Evolutionary conservation across 1,140 invertebrate species (phyloP).

Genomic region (Drosophila tropicalis): DNA sequence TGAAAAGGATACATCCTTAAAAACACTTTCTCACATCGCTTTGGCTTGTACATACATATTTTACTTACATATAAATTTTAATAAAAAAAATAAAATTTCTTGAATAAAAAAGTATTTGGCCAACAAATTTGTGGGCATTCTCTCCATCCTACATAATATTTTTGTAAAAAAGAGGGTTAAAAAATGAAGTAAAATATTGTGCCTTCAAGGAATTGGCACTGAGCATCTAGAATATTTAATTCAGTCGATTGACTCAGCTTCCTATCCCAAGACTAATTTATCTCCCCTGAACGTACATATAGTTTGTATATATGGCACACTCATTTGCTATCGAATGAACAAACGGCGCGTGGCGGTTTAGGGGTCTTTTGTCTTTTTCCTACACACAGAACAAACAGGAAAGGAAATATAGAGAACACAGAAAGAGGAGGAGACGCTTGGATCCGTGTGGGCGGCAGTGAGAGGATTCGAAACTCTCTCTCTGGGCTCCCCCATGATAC

Average conservation of each 20-base stretch:
- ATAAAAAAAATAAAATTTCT: too few relatives aligned
- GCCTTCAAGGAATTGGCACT: slow-evolving; percentile 1
- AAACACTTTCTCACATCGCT: too few relatives aligned
- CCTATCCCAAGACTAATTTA: neutral
- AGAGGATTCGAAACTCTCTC: neutral
- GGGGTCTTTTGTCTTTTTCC: neutral
- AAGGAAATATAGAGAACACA: too few relatives aligned
- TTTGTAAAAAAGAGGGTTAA: neutral
- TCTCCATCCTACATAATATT: too few relatives aligned
- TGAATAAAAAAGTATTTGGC: too few relatives aligned
- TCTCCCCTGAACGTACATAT: slow-evolving; percentile 7
- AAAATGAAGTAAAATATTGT: neutral
- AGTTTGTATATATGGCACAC: neutral
- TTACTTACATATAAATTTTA: too few relatives aligned
- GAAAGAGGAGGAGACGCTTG: neutral
- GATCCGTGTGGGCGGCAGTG: neutral
- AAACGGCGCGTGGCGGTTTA: slow-evolving; percentile 8
- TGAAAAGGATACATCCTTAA: too few relatives aligned
- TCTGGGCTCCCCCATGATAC: neutral
- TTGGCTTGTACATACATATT: too few relatives aligned
- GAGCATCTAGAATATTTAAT: slow-evolving; percentile 8
- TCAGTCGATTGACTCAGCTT: slow-evolving; percentile 4
- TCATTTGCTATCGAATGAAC: neutral
- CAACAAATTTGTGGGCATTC: too few relatives aligned
- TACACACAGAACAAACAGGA: too few relatives aligned